phyloP scores from a whole-genome alignment of 1,140 invertebrate genomes.

The Ditylenchus dipsaci region DNA sequence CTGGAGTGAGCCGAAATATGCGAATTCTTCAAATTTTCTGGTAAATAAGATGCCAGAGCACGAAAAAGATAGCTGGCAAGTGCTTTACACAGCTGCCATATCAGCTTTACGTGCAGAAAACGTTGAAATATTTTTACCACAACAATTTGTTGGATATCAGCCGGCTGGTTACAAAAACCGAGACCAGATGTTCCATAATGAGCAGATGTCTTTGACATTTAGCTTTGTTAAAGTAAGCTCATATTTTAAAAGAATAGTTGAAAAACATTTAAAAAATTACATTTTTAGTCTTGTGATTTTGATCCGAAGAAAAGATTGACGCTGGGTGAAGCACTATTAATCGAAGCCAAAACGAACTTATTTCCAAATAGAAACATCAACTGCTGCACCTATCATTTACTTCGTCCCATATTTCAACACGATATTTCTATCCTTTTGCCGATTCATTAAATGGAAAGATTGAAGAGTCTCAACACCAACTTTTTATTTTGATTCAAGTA shows the following conservation, averaged over 20 bases:
- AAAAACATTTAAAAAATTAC: neutral
- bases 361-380: neutral
- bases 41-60: constrained; percentile 30
- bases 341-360: neutral
- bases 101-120: constrained; percentile 24
- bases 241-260: neutral
- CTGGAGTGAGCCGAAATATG: constrained; percentile 28
- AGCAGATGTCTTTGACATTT: constrained; percentile 7
- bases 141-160: constrained; percentile 21
- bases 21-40: neutral
- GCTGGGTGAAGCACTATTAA: neutral
- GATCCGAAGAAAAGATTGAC: neutral
- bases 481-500: constrained; percentile 7
- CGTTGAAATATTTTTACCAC: constrained; percentile 22
- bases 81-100: constrained; percentile 37
- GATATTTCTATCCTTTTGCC: constrained; percentile 29
- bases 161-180: constrained; percentile 22
- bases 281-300: neutral
- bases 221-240: neutral
- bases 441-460: neutral
- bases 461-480: neutral
- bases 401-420: constrained; percentile 27
- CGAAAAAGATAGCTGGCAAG: constrained; percentile 45
- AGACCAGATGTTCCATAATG: constrained; percentile 31
- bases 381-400: neutral